Percentiles rank a stretch among this genome's conserved stretches.
Conservation (phyloP, 2,113 vertebrate genomes). For the Sinocyclocheilus anophthalmus region DNA sequence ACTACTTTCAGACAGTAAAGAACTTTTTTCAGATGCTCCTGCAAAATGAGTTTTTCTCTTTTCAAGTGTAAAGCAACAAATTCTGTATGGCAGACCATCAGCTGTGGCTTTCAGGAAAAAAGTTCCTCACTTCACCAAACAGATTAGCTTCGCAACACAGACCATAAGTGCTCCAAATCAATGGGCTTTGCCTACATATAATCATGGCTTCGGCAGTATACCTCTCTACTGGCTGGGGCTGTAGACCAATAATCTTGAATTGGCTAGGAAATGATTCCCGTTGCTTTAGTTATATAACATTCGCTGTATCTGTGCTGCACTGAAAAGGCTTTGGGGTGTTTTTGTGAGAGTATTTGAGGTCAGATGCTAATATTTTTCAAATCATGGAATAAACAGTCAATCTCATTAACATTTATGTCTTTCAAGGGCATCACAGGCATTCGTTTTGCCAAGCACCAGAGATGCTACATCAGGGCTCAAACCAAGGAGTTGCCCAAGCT, state of each 20-base stretch:
- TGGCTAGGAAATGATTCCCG: constrained; percentile 5
- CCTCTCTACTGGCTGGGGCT: not conserved
- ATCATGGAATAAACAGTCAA: not conserved
- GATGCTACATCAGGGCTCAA: constrained; percentile 80
- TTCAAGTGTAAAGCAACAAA: constrained; percentile 65
- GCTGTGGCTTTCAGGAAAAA: constrained; percentile 66
- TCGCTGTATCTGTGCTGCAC: not conserved
- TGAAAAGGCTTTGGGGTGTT: not conserved
- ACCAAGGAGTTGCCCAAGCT: constrained; percentile 70
- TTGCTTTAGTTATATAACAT: not conserved
- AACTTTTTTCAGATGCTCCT: constrained; percentile 66
- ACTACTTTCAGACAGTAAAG: constrained; percentile 66
- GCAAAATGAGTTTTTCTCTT: constrained; percentile 60
- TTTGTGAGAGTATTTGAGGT: not conserved
- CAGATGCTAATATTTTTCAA: not conserved
- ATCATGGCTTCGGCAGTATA: constrained; percentile 52
- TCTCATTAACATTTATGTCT: constrained; percentile 52
- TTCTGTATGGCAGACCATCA: constrained; percentile 65
- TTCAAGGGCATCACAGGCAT: constrained; percentile 79
- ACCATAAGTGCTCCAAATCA: constrained; percentile 74
- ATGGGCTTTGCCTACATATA: constrained; percentile 67
- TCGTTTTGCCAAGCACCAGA: constrained; percentile 78
- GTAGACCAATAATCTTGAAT: not conserved
- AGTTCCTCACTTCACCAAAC: constrained; percentile 70
- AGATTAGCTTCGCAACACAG: constrained; percentile 72